Evolutionary conservation across 2,888 invertebrate species (phyloP).

Genomic region (Melinaea marsaeus): DNA sequence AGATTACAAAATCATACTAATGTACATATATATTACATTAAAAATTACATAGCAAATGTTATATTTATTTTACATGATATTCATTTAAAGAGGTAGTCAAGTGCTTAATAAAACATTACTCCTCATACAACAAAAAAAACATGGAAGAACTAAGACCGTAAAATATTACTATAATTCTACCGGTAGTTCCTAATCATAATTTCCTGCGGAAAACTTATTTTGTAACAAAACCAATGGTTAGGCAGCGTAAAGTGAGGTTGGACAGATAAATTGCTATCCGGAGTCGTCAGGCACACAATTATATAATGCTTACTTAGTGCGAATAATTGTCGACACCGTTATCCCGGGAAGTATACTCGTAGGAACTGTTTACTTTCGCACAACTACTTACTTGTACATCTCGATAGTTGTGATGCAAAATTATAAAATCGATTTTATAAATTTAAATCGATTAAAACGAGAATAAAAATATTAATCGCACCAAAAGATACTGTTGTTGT

Average conservation of each 20-base stretch:
- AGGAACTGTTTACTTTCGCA: background rate
- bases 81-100: too few relatives aligned
- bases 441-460: too few relatives aligned
- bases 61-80: too few relatives aligned
- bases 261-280: constrained; percentile 4
- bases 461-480: too few relatives aligned
- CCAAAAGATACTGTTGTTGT: too few relatives aligned
- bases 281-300: background rate
- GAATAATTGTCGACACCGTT: constrained; percentile 5
- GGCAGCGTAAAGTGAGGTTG: background rate
- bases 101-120: too few relatives aligned
- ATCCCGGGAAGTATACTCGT: background rate
- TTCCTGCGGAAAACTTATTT: constrained; percentile 7
- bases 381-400: too few relatives aligned
- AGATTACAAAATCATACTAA: too few relatives aligned
- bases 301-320: constrained; percentile 2
- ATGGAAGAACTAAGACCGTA: background rate
- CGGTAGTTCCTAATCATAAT: background rate
- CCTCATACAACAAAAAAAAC: background rate
- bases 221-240: constrained; percentile 3
- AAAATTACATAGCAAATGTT: too few relatives aligned
- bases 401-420: too few relatives aligned
- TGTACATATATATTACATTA: too few relatives aligned
- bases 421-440: background rate
- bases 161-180: constrained; percentile 1